Conservation (phyloP, 2,888 invertebrate species). For the Caenorhabditis parvicauda region DNA sequence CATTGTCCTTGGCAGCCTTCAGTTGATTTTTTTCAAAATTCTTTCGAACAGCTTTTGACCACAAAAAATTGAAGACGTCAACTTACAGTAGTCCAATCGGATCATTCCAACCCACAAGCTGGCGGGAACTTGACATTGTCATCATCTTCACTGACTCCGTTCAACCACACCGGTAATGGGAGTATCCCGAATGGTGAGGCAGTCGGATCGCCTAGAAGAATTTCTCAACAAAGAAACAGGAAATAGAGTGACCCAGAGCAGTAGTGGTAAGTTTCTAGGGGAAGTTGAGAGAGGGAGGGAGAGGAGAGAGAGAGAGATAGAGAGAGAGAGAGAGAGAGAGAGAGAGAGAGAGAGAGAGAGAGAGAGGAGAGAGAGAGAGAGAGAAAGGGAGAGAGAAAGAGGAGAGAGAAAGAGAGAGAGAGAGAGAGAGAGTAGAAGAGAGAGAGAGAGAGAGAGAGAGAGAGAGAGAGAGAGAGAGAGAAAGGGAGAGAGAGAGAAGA, state of each 20-base stretch:
- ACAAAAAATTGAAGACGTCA: constrained; percentile 2
- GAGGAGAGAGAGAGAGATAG: constrained; percentile 7
- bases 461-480: constrained; percentile 21
- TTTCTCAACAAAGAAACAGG: neutral
- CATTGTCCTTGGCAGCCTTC: neutral
- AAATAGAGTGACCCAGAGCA: constrained; percentile 8
- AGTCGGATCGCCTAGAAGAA: constrained; percentile 5
- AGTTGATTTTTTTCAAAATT: constrained; percentile 2
- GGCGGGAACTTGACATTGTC: constrained; percentile 30
- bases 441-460: constrained; percentile 9
- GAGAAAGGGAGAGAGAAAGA: constrained; percentile 11
- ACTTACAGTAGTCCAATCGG: constrained; percentile 60
- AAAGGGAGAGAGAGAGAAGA: constrained; percentile 22
- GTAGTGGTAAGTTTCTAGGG: constrained; percentile 10
- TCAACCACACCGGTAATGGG: constrained; percentile 8
- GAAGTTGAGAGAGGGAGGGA: neutral
- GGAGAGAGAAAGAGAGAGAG: constrained; percentile 2
- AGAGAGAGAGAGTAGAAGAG: constrained; percentile 7
- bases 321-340: constrained; percentile 7
- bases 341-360: constrained; percentile 11
- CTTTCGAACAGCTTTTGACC: neutral
- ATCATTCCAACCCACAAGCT: constrained; percentile 51
- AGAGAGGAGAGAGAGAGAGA: constrained; percentile 8
- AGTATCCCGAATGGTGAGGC: constrained; percentile 20
- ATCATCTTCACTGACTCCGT: constrained; percentile 36